Conservation (phyloP, 2,113 vertebrate species). For the Lucifuga dentata region DNA sequence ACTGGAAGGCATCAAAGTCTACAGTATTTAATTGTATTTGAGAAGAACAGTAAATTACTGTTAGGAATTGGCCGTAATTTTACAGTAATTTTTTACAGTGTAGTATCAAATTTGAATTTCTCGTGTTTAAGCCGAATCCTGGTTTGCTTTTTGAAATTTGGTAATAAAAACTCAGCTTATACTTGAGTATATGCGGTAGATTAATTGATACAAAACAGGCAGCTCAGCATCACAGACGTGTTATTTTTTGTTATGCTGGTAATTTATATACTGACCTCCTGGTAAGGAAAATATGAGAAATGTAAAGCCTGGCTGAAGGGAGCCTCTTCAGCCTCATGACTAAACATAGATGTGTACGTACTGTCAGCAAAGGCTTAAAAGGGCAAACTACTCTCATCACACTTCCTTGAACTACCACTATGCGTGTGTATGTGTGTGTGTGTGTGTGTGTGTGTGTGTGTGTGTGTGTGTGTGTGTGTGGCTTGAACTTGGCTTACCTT, state of each 20-base stretch:
- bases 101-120: too few species aligned
- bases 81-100: too few species aligned
- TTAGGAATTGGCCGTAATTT: too few species aligned
- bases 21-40: too few species aligned
- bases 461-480: constrained; percentile 12
- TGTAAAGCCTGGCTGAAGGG: constrained; percentile 23
- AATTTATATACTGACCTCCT: background rate
- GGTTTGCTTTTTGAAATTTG: too few species aligned
- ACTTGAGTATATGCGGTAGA: too few species aligned
- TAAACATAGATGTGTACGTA: constrained; percentile 44
- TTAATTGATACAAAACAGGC: background rate
- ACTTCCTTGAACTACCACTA: constrained; percentile 17
- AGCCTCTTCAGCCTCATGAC: constrained; percentile 25
- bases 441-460: constrained; percentile 7
- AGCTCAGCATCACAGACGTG: background rate
- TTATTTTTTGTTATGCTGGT: constrained; percentile 6
- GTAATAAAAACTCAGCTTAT: too few species aligned
- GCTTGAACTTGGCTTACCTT: constrained; percentile 15
- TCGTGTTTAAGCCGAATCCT: too few species aligned
- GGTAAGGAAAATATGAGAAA: constrained; percentile 16
- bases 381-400: constrained; percentile 29
- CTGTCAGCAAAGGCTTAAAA: constrained; percentile 30
- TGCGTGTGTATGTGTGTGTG: too few species aligned
- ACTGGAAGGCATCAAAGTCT: too few species aligned
- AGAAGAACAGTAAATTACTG: too few species aligned